phyloP scores from a whole-genome alignment of 2,113 vertebrate genomes.

The Heterochromis multidens region DNA sequence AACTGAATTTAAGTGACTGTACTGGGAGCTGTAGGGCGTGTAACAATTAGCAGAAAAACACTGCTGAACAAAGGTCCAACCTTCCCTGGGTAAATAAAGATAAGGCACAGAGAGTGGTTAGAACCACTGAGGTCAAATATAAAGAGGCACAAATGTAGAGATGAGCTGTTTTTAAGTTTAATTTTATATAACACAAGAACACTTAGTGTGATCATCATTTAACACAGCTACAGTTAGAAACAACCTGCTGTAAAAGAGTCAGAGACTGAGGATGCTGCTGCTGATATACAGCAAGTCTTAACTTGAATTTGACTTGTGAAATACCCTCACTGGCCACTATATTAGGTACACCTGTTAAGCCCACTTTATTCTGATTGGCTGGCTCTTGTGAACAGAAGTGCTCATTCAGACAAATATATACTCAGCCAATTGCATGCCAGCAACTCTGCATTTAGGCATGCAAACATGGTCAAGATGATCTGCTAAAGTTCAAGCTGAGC shows the following conservation, averaged over 20 bases:
- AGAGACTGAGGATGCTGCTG: no score
- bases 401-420: no score
- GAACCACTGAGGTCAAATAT: neutral
- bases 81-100: constrained; percentile 13
- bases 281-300: no score
- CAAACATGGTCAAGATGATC: no score
- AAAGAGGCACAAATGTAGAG: neutral
- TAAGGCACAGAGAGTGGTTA: neutral
- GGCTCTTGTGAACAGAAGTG: no score
- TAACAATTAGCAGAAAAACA: neutral
- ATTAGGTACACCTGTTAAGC: no score
- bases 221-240: neutral
- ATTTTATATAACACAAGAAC: neutral
- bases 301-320: no score
- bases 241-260: neutral
- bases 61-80: constrained; percentile 19
- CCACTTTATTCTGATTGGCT: no score
- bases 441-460: no score
- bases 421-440: no score
- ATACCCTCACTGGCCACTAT: no score
- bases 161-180: neutral
- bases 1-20: neutral
- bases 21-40: neutral
- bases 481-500: no score
- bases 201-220: neutral